These are phyloP conservation scores for Ochotona curzoniae DNA, from an alignment of 2,113 vertebrate genomes.

Conservation along the genomic window DNA sequence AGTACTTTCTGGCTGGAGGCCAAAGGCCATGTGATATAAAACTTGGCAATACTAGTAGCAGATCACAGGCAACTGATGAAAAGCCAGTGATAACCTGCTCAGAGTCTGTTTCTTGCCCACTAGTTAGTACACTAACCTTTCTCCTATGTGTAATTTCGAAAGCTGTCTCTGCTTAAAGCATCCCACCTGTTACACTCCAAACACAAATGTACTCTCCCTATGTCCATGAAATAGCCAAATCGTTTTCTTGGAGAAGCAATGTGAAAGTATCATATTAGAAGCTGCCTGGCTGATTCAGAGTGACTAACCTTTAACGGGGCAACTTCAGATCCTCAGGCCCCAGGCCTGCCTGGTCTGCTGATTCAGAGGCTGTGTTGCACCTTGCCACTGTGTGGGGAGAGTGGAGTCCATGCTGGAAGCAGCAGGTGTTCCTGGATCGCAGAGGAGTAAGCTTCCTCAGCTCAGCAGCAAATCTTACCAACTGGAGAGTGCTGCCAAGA, in stretches of 20 bases:
- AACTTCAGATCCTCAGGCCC: conserved; percentile 3
- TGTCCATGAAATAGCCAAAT: background rate
- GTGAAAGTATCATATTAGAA: conserved; percentile 24
- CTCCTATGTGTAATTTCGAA: background rate
- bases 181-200: background rate
- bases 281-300: background rate
- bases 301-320: background rate
- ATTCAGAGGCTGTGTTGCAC: background rate
- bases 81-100: background rate
- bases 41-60: background rate
- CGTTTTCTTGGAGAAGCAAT: background rate
- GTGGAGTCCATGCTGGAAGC: background rate
- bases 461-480: conserved; percentile 16
- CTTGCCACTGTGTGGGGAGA: background rate
- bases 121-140: background rate
- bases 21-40: conserved; percentile 15
- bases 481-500: background rate
- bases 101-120: background rate
- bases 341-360: background rate
- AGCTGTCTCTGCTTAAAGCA: background rate
- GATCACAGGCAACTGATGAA: background rate
- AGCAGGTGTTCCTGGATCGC: background rate
- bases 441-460: background rate
- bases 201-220: background rate
- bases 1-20: background rate